These are phyloP conservation scores for Cyprinodon tularosa DNA, from an alignment of 2,113 vertebrate genomes.

Conservation along the genomic window DNA sequence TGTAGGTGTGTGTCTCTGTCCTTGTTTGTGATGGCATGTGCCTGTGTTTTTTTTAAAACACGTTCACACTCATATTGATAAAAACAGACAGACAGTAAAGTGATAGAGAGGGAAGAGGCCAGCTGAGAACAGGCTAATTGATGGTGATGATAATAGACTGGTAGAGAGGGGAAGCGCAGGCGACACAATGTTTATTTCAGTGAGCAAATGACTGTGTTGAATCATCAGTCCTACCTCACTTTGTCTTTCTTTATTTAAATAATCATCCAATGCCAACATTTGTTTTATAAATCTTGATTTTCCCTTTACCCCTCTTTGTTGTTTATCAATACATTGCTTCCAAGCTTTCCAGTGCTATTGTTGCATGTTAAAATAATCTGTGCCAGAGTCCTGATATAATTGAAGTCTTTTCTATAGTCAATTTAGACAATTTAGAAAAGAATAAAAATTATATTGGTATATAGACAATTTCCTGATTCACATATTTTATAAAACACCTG, in stretches of 20 bases:
- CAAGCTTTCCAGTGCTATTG: too few relatives aligned
- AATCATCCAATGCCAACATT: too few relatives aligned
- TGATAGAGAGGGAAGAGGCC: slow-evolving; percentile 9
- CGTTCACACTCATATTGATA: slow-evolving; percentile 36
- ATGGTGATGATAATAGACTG: slow-evolving; percentile 53
- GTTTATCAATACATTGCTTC: too few relatives aligned
- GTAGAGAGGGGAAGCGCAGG: slow-evolving; percentile 30
- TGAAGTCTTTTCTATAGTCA: too few relatives aligned
- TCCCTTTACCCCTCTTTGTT: too few relatives aligned
- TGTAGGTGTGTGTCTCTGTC: slow-evolving; percentile 36
- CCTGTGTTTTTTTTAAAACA: slow-evolving; percentile 36
- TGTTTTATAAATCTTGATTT: too few relatives aligned
- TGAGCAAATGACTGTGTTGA: slow-evolving; percentile 34
- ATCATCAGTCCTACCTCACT: slow-evolving; percentile 7
- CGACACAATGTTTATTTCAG: slow-evolving; percentile 33
- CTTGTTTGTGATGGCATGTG: slow-evolving; percentile 30
- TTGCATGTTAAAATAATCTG: too few relatives aligned
- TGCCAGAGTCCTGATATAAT: too few relatives aligned
- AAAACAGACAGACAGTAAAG: slow-evolving; percentile 34
- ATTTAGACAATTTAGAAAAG: too few relatives aligned
- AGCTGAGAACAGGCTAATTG: slow-evolving; percentile 37
- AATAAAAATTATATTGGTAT: too few relatives aligned
- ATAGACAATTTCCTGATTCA: too few relatives aligned
- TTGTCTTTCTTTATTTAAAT: slow-evolving; percentile 10
- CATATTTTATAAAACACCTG: too few relatives aligned